phyloP scores from a whole-genome alignment of 2,113 vertebrate species.

The Trematocara zebra region DNA sequence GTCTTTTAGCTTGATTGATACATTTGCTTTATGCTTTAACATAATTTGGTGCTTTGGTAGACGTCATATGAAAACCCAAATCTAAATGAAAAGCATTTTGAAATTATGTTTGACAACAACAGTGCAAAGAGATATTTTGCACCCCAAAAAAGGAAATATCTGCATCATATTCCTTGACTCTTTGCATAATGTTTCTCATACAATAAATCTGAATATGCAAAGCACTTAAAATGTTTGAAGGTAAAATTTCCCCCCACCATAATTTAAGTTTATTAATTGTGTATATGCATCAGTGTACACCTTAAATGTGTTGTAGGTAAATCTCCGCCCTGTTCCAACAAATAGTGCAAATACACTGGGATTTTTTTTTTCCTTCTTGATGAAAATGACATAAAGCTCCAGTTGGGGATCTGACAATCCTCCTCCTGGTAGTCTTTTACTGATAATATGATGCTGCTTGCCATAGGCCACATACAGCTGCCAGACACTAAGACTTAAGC shows the following conservation, averaged over 20 bases:
- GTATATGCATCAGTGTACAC: neutral
- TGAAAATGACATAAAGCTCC: conserved; percentile 21
- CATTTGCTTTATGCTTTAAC: conserved; percentile 29
- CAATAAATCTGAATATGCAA: conserved; percentile 35
- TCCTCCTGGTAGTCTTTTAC: conserved; percentile 25
- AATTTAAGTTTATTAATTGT: neutral
- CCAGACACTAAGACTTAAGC: conserved; percentile 52
- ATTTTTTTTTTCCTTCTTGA: neutral
- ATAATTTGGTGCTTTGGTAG: conserved; percentile 32
- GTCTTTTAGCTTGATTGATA: conserved; percentile 20
- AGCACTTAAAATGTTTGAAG: conserved; percentile 9
- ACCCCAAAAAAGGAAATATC: neutral
- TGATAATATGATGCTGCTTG: conserved; percentile 38
- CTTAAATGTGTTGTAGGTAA: neutral
- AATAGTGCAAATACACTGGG: neutral
- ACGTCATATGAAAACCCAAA: conserved; percentile 32
- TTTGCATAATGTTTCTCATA: conserved; percentile 25
- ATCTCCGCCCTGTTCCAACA: neutral
- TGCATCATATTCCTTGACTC: neutral
- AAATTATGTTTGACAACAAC: conserved; percentile 23
- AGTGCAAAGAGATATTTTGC: neutral
- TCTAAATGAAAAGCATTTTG: conserved; percentile 48
- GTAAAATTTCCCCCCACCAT: neutral
- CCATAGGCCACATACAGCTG: conserved; percentile 50
- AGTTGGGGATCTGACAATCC: conserved; percentile 28